Percentiles rank a stretch among this genome's conserved stretches.
Evolutionary conservation across 1,140 invertebrate species (phyloP).

Genomic region (Aplysia californica): DNA sequence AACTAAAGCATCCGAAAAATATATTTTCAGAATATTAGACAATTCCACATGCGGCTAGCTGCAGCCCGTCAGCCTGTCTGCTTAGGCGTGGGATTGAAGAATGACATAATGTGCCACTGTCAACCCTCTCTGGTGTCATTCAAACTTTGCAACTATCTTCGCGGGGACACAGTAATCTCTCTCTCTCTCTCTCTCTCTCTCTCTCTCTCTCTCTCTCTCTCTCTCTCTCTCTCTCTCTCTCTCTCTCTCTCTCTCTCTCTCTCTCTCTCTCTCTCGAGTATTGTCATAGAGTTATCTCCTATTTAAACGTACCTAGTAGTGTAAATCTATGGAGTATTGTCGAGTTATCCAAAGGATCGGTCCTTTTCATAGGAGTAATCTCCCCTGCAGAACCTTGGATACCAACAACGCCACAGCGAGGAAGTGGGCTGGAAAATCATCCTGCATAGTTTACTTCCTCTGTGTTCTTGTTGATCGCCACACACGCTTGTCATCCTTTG

Average conservation of each 20-base stretch:
- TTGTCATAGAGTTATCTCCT: neutral
- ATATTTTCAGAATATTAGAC: no score
- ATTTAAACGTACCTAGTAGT: neutral
- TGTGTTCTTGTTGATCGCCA: neutral
- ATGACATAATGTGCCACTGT: no score
- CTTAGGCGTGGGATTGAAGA: no score
- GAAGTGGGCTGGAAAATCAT: neutral
- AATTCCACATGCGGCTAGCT: no score
- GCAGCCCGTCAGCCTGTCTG: no score
- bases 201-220: neutral
- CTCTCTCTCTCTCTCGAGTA: neutral
- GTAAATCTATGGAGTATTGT: neutral
- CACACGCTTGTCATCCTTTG: neutral
- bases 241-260: neutral
- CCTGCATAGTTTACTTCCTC: neutral
- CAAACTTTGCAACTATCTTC: no score
- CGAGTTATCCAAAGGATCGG: neutral
- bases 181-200: constrained; percentile 1
- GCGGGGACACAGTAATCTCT: no score
- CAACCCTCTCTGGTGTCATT: no score
- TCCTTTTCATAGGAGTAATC: neutral
- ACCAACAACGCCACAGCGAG: neutral
- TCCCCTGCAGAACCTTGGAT: neutral
- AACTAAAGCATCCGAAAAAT: no score
- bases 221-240: neutral